Percentiles rank a stretch among this genome's conserved stretches.
Conservation (phyloP, 2,113 vertebrate species). For the Xiphophorus maculatus region DNA sequence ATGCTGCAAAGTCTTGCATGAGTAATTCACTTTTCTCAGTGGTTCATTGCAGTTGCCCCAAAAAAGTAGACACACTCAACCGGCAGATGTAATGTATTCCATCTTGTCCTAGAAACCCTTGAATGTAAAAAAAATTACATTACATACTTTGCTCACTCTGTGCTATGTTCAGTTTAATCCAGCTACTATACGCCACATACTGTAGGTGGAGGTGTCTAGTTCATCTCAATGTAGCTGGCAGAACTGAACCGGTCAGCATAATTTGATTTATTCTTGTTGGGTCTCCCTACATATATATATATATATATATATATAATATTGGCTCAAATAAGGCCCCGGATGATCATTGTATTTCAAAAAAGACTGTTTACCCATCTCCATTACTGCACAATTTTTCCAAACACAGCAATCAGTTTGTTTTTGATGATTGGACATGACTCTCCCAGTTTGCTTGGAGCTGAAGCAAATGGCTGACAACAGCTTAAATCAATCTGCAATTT, state of each 20-base stretch:
- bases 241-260: constrained; percentile 26
- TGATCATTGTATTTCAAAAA: constrained; percentile 14
- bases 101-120: constrained; percentile 60
- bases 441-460: constrained; percentile 17
- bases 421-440: constrained; percentile 25
- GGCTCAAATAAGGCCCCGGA: constrained; percentile 24
- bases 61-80: constrained; percentile 46
- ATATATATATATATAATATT: too few relatives aligned
- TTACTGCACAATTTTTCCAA: constrained; percentile 37
- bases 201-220: constrained; percentile 10
- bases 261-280: neutral
- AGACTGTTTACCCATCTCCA: constrained; percentile 42
- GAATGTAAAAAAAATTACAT: constrained; percentile 32
- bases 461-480: constrained; percentile 31
- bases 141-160: constrained; percentile 25
- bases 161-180: constrained; percentile 23
- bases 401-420: constrained; percentile 32
- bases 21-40: constrained; percentile 62
- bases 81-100: constrained; percentile 55
- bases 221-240: constrained; percentile 29
- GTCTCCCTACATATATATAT: neutral
- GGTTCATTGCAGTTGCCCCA: constrained; percentile 36
- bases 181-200: constrained; percentile 1
- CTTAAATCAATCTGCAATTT: constrained; percentile 47
- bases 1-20: constrained; percentile 43